Percentiles rank a stretch among this genome's conserved stretches.
Evolutionary conservation across 1,140 invertebrate genomes (phyloP).

Genomic region (Heliconius melpomene): DNA sequence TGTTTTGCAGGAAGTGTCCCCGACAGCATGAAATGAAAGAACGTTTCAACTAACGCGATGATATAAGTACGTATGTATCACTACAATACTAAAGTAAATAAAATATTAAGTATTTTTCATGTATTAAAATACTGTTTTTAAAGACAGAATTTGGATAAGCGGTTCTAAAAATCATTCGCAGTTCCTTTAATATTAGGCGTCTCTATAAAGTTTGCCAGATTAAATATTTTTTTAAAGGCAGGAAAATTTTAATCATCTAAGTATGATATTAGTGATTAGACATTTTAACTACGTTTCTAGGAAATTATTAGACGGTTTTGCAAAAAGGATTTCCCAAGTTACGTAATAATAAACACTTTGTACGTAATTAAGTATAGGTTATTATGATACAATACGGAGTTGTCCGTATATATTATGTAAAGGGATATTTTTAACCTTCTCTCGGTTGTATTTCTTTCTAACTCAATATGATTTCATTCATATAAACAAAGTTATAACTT

Average conservation of each 20-base stretch:
- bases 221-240: background rate
- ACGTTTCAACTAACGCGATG: background rate
- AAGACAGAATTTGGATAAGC: too few relatives aligned
- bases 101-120: too few relatives aligned
- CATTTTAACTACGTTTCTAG: background rate
- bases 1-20: conserved; percentile 15
- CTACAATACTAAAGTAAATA: background rate
- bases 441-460: too few relatives aligned
- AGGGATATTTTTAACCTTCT: background rate
- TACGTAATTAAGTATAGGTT: background rate
- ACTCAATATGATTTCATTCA: background rate
- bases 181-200: too few relatives aligned
- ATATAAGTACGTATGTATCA: background rate
- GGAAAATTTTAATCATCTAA: background rate
- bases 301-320: background rate
- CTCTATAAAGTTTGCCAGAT: too few relatives aligned
- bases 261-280: too few relatives aligned
- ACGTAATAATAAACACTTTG: background rate
- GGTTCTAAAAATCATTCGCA: too few relatives aligned
- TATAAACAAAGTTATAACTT: background rate
- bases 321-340: background rate
- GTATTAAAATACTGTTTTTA: too few relatives aligned
- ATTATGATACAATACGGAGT: background rate
- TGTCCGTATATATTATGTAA: background rate
- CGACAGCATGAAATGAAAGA: background rate